A percentile compares a stretch with the other conserved stretches of the same genome.
Evolutionary conservation across 2,797 vertebrate genomes (phyloP).

Genomic region (Coreius guichenoti): DNA sequence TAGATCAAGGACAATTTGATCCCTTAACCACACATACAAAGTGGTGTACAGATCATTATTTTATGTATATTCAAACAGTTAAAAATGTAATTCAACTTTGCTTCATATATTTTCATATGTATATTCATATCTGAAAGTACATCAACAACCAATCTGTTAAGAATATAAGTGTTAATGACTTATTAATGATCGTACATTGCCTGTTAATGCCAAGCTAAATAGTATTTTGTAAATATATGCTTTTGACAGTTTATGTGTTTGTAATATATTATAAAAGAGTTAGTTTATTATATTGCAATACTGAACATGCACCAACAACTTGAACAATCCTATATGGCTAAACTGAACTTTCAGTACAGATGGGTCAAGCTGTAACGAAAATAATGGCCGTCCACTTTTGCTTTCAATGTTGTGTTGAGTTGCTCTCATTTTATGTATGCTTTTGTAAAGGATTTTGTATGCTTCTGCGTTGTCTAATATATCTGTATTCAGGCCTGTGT

Average conservation of each 20-base stretch:
- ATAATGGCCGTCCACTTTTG: neutral
- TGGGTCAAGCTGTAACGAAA: conserved; percentile 11
- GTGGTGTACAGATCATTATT: neutral
- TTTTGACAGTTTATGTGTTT: conserved; percentile 9
- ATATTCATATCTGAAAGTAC: neutral
- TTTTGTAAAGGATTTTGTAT: conserved; percentile 24
- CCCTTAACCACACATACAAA: neutral
- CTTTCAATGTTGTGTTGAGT: conserved; percentile 19
- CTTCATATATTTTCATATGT: neutral
- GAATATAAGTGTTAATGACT: neutral
- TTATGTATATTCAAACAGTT: neutral
- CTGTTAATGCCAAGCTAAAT: neutral
- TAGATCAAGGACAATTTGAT: neutral
- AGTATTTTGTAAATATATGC: conserved; percentile 22
- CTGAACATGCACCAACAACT: conserved; percentile 1
- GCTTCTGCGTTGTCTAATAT: conserved; percentile 6
- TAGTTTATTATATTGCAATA: neutral
- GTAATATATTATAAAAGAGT: conserved; percentile 2
- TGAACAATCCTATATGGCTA: neutral
- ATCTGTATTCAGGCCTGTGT: conserved; percentile 13
- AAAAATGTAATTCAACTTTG: neutral
- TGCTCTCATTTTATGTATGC: conserved; percentile 1
- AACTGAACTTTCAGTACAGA: neutral
- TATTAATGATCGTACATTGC: neutral
- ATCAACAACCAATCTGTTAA: neutral